Evolutionary conservation across 1,140 invertebrate species (phyloP).

Genomic region (Drosophila serrata): DNA sequence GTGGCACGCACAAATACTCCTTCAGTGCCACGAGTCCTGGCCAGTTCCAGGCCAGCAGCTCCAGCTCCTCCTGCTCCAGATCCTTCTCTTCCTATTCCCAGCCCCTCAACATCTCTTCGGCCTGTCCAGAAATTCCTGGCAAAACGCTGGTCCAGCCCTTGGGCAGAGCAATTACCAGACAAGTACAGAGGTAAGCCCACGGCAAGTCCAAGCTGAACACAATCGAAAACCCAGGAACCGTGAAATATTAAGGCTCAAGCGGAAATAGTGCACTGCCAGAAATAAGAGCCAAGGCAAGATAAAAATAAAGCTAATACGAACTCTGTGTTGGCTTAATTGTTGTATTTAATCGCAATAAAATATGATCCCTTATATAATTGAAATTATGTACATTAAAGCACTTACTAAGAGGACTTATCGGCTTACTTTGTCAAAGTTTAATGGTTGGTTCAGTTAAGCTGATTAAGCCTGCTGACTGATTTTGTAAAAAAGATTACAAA

Average conservation of each 20-base stretch:
- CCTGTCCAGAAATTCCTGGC: slow-evolving; percentile 56
- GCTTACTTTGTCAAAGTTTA: neutral
- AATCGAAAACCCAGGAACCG: slow-evolving; percentile 78
- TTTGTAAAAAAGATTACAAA: neutral
- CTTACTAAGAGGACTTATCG: neutral
- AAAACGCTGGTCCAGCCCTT: slow-evolving; percentile 60
- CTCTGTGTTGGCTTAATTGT: neutral
- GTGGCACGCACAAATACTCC: slow-evolving; percentile 82
- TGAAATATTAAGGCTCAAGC: slow-evolving; percentile 76
- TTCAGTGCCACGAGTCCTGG: slow-evolving; percentile 49
- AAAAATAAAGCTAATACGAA: neutral
- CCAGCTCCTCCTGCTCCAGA: neutral
- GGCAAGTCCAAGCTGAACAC: slow-evolving; percentile 48
- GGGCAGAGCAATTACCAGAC: slow-evolving; percentile 71
- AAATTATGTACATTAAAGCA: neutral
- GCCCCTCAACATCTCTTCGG: neutral
- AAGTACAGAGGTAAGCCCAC: slow-evolving; percentile 62
- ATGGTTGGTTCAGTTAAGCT: neutral
- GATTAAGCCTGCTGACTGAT: neutral
- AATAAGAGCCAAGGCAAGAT: neutral
- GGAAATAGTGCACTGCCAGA: slow-evolving; percentile 22
- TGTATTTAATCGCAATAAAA: neutral
- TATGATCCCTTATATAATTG: neutral
- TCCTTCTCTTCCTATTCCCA: neutral
- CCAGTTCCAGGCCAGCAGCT: slow-evolving; percentile 19